Evolutionary conservation across 2,797 vertebrate genomes (phyloP).

Genomic region (Pogoniulus pusillus): DNA sequence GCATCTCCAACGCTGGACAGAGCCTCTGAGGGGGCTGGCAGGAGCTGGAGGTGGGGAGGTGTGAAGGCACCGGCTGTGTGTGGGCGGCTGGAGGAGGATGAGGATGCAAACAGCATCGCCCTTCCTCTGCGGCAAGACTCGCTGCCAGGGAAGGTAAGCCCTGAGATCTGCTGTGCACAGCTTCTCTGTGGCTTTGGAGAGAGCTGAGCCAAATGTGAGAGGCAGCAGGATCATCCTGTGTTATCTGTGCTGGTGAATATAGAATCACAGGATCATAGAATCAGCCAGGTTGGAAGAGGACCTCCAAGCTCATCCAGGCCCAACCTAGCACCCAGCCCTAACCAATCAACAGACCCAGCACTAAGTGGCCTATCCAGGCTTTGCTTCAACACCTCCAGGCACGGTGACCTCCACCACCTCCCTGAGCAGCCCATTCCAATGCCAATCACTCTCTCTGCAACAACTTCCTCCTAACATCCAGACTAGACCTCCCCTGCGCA

Average conservation of each 20-base stretch:
- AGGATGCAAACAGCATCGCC: background rate
- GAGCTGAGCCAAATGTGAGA: background rate
- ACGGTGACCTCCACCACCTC: no score
- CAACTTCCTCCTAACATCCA: no score
- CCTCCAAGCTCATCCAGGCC: no score
- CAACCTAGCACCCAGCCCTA: no score
- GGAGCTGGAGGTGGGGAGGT: conserved; percentile 2
- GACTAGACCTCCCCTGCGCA: no score
- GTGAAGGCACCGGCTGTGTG: background rate
- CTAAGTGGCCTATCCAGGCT: no score
- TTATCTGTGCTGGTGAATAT: background rate
- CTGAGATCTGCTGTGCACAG: rapidly evolving
- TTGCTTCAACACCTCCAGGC: no score
- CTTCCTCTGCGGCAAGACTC: background rate
- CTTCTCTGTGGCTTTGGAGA: background rate
- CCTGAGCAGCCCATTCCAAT: no score
- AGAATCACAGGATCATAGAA: no score
- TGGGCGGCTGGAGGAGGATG: background rate
- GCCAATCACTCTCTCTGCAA: no score
- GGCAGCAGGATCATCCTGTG: background rate
- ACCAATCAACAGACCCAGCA: no score
- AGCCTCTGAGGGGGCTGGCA: background rate
- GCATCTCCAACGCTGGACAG: background rate
- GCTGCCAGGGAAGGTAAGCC: background rate
- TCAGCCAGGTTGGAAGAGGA: no score